Conservation (phyloP, 2,888 invertebrate species). For the Hemaris fuciformis region DNA sequence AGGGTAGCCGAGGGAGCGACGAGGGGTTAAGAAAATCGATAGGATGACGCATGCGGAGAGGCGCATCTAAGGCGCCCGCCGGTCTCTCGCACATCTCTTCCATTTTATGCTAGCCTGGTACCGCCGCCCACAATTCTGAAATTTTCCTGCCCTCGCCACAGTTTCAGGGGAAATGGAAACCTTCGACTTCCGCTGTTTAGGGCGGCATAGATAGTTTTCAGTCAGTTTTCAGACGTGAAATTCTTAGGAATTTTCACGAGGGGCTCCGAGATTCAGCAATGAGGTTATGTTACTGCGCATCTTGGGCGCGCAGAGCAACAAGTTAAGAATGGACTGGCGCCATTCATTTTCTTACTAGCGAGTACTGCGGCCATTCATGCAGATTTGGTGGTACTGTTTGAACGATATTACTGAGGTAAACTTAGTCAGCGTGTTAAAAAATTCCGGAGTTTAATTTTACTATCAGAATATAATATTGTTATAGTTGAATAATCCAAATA, state of each 20-base stretch:
- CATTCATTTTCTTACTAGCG: no score
- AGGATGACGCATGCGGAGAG: conserved; percentile 55
- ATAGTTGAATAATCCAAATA: no score
- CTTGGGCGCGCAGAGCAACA: conserved; percentile 49
- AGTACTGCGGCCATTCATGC: no score
- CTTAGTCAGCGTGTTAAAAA: no score
- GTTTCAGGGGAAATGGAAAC: conserved; percentile 61
- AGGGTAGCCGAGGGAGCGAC: background rate
- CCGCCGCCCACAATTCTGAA: conserved; percentile 76
- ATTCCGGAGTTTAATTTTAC: no score
- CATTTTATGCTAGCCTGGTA: conserved; percentile 56
- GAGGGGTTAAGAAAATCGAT: conserved; percentile 47
- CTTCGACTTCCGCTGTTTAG: conserved; percentile 63
- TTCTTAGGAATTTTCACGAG: conserved; percentile 14
- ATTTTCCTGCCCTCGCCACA: conserved; percentile 74
- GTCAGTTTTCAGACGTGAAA: conserved; percentile 6
- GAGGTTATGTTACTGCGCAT: conserved; percentile 46
- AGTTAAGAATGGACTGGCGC: conserved; percentile 13
- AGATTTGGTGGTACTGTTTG: no score
- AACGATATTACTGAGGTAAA: no score
- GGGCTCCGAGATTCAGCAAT: background rate
- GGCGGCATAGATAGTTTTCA: conserved; percentile 49
- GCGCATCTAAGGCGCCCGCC: conserved; percentile 9
- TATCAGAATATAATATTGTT: no score
- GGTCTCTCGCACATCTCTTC: conserved; percentile 30